A percentile compares a stretch with the other conserved stretches of the same genome.
Conservation (phyloP, 1,140 invertebrate species). For the Ectropis grisescens region DNA sequence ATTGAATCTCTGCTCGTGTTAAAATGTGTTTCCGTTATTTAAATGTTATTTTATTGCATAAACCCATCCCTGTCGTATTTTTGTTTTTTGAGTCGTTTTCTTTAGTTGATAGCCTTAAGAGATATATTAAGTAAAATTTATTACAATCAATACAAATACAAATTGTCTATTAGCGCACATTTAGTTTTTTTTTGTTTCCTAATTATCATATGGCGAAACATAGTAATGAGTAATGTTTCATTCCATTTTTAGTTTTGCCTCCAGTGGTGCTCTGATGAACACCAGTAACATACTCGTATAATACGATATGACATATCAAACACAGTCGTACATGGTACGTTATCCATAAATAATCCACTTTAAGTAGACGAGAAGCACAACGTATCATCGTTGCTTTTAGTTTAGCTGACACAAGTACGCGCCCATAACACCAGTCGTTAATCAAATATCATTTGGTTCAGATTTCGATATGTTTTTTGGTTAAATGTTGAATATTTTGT, state of each 20-base stretch:
- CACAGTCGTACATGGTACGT: slow-evolving; percentile 39
- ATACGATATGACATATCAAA: slow-evolving; percentile 21
- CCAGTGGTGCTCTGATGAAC: slow-evolving; percentile 49
- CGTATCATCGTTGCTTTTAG: slow-evolving; percentile 32
- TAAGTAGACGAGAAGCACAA: slow-evolving; percentile 1
- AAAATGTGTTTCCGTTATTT: slow-evolving; percentile 14
- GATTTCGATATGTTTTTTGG: too few species aligned
- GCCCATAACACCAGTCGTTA: too few species aligned
- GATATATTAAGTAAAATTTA: too few species aligned
- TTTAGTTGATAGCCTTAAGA: too few species aligned
- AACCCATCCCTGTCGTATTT: slow-evolving; percentile 33
- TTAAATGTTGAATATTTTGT: too few species aligned
- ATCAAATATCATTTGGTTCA: too few species aligned
- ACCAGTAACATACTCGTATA: slow-evolving; percentile 21
- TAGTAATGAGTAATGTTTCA: too few species aligned
- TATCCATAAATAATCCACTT: slow-evolving; percentile 15
- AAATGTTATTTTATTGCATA: slow-evolving; percentile 27
- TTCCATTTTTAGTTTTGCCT: slow-evolving; percentile 56
- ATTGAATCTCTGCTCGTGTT: slow-evolving; percentile 48
- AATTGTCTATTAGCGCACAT: too few species aligned
- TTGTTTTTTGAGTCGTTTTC: too few species aligned
- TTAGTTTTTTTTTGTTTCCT: too few species aligned
- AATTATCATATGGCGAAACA: too few species aligned
- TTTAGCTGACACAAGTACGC: neutral
- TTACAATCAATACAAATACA: too few species aligned